Conservation (phyloP, 2,888 invertebrate species). For the Bellardia bayeri region DNA sequence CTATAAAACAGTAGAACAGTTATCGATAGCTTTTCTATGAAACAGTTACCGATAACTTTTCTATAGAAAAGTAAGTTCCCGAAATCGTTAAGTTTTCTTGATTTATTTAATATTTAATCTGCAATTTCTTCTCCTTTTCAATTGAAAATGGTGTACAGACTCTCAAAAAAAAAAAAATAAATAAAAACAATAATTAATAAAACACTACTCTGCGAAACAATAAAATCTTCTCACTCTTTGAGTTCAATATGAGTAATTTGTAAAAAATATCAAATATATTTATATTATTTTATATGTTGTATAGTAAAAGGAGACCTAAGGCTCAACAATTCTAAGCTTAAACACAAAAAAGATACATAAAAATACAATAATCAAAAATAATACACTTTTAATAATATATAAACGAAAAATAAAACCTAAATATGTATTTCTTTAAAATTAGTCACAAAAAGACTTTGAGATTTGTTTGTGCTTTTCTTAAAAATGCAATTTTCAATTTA, state of each 20-base stretch:
- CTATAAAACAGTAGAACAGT: too few relatives aligned
- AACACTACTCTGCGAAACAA: slow-evolving; percentile 37
- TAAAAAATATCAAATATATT: slow-evolving; percentile 49
- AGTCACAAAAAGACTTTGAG: slow-evolving; percentile 40
- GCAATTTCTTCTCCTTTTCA: background rate
- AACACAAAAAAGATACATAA: slow-evolving; percentile 46
- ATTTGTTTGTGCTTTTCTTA: slow-evolving; percentile 13
- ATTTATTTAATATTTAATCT: too few relatives aligned
- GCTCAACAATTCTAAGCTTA: slow-evolving; percentile 46
- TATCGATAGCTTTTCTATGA: background rate
- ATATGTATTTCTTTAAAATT: slow-evolving; percentile 49
- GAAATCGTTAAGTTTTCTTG: too few relatives aligned
- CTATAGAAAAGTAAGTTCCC: background rate
- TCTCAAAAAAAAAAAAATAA: slow-evolving; percentile 11
- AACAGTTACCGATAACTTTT: background rate
- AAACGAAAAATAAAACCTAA: slow-evolving; percentile 48
- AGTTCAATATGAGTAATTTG: slow-evolving; percentile 59
- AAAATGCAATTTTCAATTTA: slow-evolving; percentile 38
- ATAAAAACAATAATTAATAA: background rate
- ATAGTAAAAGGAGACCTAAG: slow-evolving; percentile 50
- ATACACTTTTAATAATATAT: slow-evolving; percentile 2
- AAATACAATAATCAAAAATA: slow-evolving; percentile 13
- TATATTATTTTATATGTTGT: slow-evolving; percentile 44
- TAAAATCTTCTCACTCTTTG: slow-evolving; percentile 60
- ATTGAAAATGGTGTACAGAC: slow-evolving; percentile 12